Percentiles rank a stretch among this genome's conserved stretches.
phyloP scores from a whole-genome alignment of 2,113 vertebrate species.

The Aepyceros melampus region DNA sequence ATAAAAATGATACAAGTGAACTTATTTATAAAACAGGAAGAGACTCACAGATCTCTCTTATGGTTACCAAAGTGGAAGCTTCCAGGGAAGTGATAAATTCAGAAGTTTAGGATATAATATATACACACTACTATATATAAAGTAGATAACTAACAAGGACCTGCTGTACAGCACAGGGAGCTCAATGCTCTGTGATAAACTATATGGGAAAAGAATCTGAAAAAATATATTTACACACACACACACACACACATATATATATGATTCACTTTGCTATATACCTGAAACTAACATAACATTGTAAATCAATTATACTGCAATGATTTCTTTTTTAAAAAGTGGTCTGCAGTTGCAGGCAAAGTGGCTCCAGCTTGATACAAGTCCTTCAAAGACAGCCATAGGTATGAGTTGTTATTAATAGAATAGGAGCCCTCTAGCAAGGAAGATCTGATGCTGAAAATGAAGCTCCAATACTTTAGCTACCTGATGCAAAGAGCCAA shows the following conservation, averaged over 20 bases:
- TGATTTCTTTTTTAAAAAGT: not conserved
- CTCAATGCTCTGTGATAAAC: not conserved
- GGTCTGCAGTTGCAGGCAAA: not conserved
- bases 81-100: not conserved
- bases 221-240: not conserved
- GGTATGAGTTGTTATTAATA: not conserved
- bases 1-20: not conserved
- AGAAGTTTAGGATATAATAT: not conserved
- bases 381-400: not conserved
- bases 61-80: not conserved
- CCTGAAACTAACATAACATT: not conserved
- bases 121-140: not conserved
- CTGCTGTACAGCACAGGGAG: not conserved
- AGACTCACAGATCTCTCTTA: not conserved
- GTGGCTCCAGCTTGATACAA: not conserved
- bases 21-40: not conserved
- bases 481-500: not conserved
- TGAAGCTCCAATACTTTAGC: not conserved
- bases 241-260: rapidly evolving
- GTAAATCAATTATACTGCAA: not conserved
- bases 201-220: not conserved
- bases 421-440: not conserved
- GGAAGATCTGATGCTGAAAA: not conserved
- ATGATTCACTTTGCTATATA: not conserved
- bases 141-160: not conserved